Evolutionary conservation across 92 coral and sea anemone species (phyloP).

Genomic region (Porites lobata): DNA sequence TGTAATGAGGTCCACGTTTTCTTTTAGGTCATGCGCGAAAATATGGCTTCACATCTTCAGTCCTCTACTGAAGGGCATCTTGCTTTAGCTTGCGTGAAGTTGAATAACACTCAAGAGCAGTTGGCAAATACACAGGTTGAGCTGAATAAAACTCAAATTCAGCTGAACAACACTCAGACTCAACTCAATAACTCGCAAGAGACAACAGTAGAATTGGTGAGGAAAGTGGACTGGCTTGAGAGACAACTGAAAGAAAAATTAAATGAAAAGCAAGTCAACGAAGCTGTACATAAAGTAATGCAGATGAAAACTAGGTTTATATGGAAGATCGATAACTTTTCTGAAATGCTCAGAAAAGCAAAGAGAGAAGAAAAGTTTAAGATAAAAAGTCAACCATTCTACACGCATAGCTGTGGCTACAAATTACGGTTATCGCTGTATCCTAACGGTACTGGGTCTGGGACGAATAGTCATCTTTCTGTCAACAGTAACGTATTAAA

Average conservation of each 20-base stretch:
- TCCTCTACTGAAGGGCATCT: not conserved
- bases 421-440: constrained; percentile 28
- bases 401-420: constrained; percentile 54
- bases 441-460: constrained; percentile 11
- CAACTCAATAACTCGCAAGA: not conserved
- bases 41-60: not conserved
- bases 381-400: constrained; percentile 37
- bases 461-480: constrained; percentile 29
- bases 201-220: not conserved
- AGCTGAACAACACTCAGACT: not conserved
- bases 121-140: not conserved
- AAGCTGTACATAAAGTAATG: not conserved
- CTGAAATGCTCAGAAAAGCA: constrained; percentile 6
- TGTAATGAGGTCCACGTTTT: not conserved
- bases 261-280: not conserved
- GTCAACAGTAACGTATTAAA: constrained; percentile 15
- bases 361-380: constrained; percentile 8
- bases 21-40: not conserved
- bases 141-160: not conserved
- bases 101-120: not conserved
- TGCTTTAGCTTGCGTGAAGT: not conserved
- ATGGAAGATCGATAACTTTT: constrained; percentile 53
- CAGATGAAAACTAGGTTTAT: not conserved
- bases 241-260: not conserved
- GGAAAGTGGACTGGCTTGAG: not conserved